Evolutionary conservation across 2,113 vertebrate genomes (phyloP), one percentile per base, ranked within the genome.

Genomic region (Athene cunicularia): DNA sequence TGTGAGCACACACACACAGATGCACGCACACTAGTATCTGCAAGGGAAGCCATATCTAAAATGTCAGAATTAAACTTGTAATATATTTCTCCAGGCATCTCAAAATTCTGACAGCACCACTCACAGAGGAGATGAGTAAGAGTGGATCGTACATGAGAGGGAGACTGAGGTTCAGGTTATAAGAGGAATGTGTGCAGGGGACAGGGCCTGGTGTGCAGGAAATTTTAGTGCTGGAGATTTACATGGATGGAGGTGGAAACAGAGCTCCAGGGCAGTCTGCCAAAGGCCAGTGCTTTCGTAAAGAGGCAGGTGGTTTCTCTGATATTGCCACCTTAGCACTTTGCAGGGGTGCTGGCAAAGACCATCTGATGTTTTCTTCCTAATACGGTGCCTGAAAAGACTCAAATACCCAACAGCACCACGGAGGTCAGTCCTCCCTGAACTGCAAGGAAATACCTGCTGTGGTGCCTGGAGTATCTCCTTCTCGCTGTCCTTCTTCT

Each of bases 401-500:
- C 47, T 66, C 30, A 39, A 55, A 35, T 68, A 35, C 18, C 21
- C 17, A 52, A 1, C 21, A 8, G 6, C 11, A 3, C 9, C 7
- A 6, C 19, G 39, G 50, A 47, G 22, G 55, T 39, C 39, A 15
- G 12, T n/a, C 23, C 14, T 66, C 8, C 47, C 23, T 1, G 3
- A 28, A 2, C 16, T 50, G 8, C 66, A 60, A 26, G 30, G 53
- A 49, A 80, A 33, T 63, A n/a, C 32, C 9, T 24, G 2, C 55
- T 23, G 5, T 3, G 6, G 24, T 0, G 1, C 50, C 32, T 17
- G 45, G 9, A 56, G 8, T 1, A 2, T 5, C 3, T 4, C 12
- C 5, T 26, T 5, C 6, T 58, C 23, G 8, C 9, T 2, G 0
- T 37, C 6, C 4, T 50, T 27, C 11, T 67, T 22, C 23, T 14